These are phyloP conservation scores for Recurvirostra avosetta DNA, from an alignment of 2,113 vertebrate species.

Conservation along the genomic window DNA sequence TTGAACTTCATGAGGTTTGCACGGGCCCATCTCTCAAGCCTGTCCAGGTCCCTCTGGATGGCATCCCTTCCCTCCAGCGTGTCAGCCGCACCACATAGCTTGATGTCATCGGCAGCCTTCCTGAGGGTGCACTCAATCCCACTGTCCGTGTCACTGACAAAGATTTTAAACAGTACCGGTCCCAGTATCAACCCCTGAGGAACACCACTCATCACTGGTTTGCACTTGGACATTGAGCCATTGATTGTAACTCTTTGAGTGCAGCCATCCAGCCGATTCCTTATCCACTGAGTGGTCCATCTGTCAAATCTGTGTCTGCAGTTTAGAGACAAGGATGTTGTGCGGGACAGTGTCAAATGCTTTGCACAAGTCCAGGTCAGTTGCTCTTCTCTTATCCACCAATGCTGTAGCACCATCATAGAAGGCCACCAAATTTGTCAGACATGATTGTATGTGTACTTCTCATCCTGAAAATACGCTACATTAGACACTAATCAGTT, in stretches of 20 bases:
- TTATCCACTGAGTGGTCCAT: background rate
- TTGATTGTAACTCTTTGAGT: background rate
- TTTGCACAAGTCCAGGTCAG: background rate
- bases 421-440: background rate
- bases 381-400: background rate
- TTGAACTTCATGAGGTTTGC: background rate
- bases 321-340: background rate
- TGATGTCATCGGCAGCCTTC: background rate
- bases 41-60: background rate
- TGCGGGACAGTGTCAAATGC: background rate
- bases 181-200: background rate
- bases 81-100: background rate
- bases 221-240: background rate
- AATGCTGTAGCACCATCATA: background rate
- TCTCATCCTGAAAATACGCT: background rate
- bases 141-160: background rate
- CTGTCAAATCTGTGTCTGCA: background rate
- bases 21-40: background rate
- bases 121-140: too few relatives aligned
- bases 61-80: too few relatives aligned
- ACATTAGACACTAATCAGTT: fast-evolving
- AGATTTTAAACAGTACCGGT: background rate
- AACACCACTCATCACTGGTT: background rate
- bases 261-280: background rate
- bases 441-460: background rate